A percentile compares a stretch with the other conserved stretches of the same genome.
Conservation (phyloP, 1,140 invertebrate species). For the Aphelenchoides besseyi region DNA sequence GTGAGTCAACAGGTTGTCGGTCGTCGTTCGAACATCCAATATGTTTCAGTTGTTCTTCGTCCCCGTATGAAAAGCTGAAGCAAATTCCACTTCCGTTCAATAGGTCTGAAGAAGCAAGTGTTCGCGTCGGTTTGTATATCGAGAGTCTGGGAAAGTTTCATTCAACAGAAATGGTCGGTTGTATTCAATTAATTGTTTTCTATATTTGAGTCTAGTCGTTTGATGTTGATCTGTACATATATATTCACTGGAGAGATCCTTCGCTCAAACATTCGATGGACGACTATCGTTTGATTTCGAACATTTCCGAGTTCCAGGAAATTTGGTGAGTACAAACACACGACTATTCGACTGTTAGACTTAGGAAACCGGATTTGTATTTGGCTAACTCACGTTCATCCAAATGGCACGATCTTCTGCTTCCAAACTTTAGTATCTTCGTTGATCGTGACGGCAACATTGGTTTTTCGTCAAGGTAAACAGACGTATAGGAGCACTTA, state of each 20-base stretch:
- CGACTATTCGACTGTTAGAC: not conserved
- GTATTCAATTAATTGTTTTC: constrained; percentile 12
- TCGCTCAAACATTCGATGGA: constrained; percentile 43
- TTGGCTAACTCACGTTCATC: constrained; percentile 54
- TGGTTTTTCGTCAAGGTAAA: constrained; percentile 63
- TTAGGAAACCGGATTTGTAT: constrained; percentile 66
- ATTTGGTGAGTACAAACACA: constrained; percentile 55
- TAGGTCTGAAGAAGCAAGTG: not conserved
- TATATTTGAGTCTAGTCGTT: constrained; percentile 55
- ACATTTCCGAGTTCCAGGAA: constrained; percentile 48
- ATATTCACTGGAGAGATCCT: constrained; percentile 55
- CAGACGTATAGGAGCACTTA: not conserved
- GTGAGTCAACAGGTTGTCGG: too few species aligned
- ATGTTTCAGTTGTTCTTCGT: constrained; percentile 4
- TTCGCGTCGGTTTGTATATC: constrained; percentile 1
- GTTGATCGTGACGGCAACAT: constrained; percentile 62
- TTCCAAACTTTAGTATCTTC: constrained; percentile 61
- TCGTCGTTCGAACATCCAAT: too few species aligned
- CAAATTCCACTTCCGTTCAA: not conserved
- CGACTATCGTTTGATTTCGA: constrained; percentile 59
- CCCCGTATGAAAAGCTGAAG: not conserved
- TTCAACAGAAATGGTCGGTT: constrained; percentile 8
- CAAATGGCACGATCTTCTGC: constrained; percentile 48
- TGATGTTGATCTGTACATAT: constrained; percentile 60
- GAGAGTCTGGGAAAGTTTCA: not conserved